Conservation (phyloP, 2,888 invertebrate species). For the Patella ulyssiponensis region DNA sequence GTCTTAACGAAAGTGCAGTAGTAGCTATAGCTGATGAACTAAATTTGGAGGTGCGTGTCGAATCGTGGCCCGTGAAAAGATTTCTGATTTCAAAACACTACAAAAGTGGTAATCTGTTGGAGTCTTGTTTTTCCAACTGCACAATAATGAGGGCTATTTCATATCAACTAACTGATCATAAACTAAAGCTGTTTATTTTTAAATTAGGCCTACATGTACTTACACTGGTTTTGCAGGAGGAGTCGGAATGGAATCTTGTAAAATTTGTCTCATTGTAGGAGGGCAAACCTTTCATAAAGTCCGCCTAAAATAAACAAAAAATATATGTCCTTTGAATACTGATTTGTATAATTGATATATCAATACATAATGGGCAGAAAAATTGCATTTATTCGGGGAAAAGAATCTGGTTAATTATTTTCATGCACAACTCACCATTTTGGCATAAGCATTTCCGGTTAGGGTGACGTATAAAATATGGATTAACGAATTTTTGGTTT, state of each 20-base stretch:
- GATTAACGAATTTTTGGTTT: background rate
- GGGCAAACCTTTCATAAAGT: constrained; percentile 92
- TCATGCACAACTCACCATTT: constrained; percentile 14
- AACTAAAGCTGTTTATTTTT: background rate
- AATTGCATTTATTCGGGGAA: background rate
- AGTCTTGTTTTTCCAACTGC: no score
- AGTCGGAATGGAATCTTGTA: constrained; percentile 89
- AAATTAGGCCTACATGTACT: constrained; percentile 36
- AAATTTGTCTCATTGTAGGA: constrained; percentile 93
- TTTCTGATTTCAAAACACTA: no score
- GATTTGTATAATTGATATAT: background rate
- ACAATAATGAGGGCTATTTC: no score
- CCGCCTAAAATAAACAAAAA: constrained; percentile 74
- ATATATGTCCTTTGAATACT: background rate
- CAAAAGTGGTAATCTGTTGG: no score
- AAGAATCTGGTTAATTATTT: background rate
- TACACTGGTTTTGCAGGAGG: constrained; percentile 66
- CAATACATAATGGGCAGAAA: background rate
- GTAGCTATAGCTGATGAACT: no score
- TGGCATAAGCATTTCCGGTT: constrained; percentile 1
- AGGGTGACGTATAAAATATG: background rate
- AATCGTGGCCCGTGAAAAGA: no score
- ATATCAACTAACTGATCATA: no score
- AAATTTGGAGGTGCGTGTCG: no score
- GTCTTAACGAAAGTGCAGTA: no score